phyloP scores from a whole-genome alignment of 2,888 invertebrate species.

The Hartigia nigra region DNA sequence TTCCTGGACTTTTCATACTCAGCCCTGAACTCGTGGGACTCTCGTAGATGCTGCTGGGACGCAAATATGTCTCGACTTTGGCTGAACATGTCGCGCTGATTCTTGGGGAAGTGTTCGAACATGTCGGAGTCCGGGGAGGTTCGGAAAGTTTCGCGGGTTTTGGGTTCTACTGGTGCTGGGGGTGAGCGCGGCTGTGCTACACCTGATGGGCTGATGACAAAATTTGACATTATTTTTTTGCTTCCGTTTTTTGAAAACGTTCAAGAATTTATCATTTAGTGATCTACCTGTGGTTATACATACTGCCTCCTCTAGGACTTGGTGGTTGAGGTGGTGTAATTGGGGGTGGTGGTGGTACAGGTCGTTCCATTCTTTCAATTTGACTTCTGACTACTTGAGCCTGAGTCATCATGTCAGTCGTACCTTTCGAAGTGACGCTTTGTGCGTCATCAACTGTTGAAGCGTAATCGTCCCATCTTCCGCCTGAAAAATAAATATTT shows the following conservation, averaged over 20 bases:
- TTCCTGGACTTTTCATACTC: conserved; percentile 40
- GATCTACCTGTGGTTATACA: conserved; percentile 65
- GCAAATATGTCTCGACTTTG: conserved; percentile 60
- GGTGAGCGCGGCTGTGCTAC: conserved; percentile 73
- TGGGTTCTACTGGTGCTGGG: conserved; percentile 75
- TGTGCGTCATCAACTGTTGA: conserved; percentile 62
- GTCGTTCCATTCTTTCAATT: conserved; percentile 73
- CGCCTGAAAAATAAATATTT: conserved; percentile 40
- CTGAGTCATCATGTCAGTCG: conserved; percentile 65
- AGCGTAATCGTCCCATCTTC: conserved; percentile 64
- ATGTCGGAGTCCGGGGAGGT: conserved; percentile 60
- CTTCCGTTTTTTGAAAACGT: neutral
- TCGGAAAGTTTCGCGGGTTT: conserved; percentile 58
- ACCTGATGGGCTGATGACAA: conserved; percentile 60
- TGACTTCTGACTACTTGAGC: conserved; percentile 67
- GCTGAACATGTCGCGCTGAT: conserved; percentile 61
- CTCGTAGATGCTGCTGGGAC: conserved; percentile 57
- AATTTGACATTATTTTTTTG: neutral
- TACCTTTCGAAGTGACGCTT: conserved; percentile 63
- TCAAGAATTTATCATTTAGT: neutral
- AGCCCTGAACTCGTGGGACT: conserved; percentile 50
- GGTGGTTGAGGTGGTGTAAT: conserved; percentile 65
- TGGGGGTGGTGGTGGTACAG: conserved; percentile 71
- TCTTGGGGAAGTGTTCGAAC: conserved; percentile 60
- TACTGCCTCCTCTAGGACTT: conserved; percentile 65